Evolutionary conservation across 1,140 invertebrate genomes (phyloP).

Genomic region (Neodiprion lecontei): DNA sequence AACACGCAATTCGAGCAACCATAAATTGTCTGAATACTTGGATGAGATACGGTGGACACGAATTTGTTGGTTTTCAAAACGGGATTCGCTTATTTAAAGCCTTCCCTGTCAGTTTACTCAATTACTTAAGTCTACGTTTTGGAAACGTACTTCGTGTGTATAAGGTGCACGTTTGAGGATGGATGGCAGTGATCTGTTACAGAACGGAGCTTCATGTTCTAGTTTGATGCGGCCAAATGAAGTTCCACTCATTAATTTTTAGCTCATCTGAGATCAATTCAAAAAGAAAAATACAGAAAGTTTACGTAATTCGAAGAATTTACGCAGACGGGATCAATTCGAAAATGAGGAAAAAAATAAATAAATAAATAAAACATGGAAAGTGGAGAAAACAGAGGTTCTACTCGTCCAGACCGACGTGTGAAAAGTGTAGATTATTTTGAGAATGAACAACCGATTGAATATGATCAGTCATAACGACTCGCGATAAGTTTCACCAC

Average conservation of each 20-base stretch:
- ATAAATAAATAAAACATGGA: too few species aligned
- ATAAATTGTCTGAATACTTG: not conserved
- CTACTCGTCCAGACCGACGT: too few species aligned
- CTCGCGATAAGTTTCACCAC: not conserved
- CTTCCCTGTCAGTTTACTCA: not conserved
- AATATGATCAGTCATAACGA: not conserved
- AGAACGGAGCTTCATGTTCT: not conserved
- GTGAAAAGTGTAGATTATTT: not conserved
- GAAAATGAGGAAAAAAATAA: too few species aligned
- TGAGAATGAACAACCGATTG: not conserved
- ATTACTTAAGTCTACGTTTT: not conserved
- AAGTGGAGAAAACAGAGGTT: too few species aligned
- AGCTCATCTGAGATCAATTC: too few species aligned
- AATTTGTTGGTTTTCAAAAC: not conserved
- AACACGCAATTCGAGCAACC: not conserved
- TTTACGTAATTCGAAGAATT: too few species aligned
- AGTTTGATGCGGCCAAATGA: not conserved
- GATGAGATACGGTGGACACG: not conserved
- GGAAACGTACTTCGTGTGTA: not conserved
- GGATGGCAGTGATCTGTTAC: not conserved
- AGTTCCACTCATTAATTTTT: not conserved
- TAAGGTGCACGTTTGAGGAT: not conserved
- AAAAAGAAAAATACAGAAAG: too few species aligned
- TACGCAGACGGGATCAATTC: too few species aligned
- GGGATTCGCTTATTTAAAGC: not conserved